Conservation (phyloP, 2,888 invertebrate species). For the Andrena marginata region DNA sequence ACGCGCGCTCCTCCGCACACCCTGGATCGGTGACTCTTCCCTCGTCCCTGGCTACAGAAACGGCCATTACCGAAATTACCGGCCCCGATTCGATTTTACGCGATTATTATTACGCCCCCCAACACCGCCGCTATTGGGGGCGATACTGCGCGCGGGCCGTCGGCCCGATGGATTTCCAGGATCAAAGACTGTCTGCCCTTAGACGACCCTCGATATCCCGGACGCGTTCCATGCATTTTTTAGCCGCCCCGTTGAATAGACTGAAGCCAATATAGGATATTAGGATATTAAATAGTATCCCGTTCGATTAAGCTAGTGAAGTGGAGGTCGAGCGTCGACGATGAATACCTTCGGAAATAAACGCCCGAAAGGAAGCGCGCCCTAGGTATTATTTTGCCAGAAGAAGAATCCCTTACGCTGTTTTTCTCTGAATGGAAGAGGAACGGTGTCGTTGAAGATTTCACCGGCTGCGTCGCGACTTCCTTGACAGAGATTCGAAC, state of each 20-base stretch:
- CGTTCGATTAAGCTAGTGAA: no score
- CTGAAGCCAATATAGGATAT: background rate
- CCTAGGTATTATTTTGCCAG: no score
- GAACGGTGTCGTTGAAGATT: no score
- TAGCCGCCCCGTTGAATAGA: background rate
- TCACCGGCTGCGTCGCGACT: no score
- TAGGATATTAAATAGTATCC: no score
- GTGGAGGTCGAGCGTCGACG: no score
- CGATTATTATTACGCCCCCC: conserved; percentile 69
- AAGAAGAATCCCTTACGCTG: no score
- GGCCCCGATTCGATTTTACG: conserved; percentile 74
- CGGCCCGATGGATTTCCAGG: background rate
- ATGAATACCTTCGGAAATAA: no score
- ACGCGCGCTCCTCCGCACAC: background rate
- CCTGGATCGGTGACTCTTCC: conserved; percentile 1
- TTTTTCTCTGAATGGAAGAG: no score
- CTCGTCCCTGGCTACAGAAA: conserved; percentile 47
- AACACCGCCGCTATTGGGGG: conserved; percentile 2
- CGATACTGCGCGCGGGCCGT: background rate
- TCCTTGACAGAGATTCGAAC: conserved; percentile 28
- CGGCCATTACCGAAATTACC: conserved; percentile 76
- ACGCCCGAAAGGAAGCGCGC: no score
- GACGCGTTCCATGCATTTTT: conserved; percentile 3
- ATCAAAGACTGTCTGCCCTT: background rate
- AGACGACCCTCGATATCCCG: background rate